Base-by-base conservation (phyloP, 2,888 invertebrate species). In the Cantharis nigra region DNA sequence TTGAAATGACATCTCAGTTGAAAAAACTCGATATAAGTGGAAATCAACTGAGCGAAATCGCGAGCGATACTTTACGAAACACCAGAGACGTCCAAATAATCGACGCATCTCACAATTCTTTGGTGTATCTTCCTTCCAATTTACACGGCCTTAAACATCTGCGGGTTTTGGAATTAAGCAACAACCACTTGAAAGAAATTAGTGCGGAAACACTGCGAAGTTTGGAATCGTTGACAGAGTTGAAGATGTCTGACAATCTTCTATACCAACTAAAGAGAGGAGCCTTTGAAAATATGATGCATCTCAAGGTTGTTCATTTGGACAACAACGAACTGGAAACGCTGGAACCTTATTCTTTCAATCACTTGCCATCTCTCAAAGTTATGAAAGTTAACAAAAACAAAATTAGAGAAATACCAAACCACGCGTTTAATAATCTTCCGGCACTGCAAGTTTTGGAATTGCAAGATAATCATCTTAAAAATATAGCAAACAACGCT, bases 281-380 rank as follows among this genome's bases (percentile, higher is more conserved):
- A 14, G 93, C 93, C 14, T 95, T 97, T 82, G 91, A 92, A 80
- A 92, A 94, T 82, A 88, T 96, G 64, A 92, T 92, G 20, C 91
- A 93, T 78, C 87, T 97, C 33, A 93, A 93, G 82, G 91, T 93
- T 64, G 91, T 97, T 63, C 93, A 96, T 87, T 89, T 97, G 81
- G 94, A 96, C 80, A 94, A 93, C 84, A 96, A 97, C 87, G 93
- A 96, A 84, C 90, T 97, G 33, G 92, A 93, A 85, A 89, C 92
- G 18, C 90, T 97, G 33, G 94, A 95, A 83, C 90, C 94, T 0
- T 93, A 94, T 78, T 92, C 95, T 0, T 91, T 97, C 49, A 90
- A 91, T 74, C 91, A 92, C 76, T 87, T 97, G 67, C 94, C 94
- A 0, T 92, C 92, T 76, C 88, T 97, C 18, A 92, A 92, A 74